Evolutionary conservation across 2,797 vertebrate species (phyloP).

Genomic region (Epinephelus coioides): DNA sequence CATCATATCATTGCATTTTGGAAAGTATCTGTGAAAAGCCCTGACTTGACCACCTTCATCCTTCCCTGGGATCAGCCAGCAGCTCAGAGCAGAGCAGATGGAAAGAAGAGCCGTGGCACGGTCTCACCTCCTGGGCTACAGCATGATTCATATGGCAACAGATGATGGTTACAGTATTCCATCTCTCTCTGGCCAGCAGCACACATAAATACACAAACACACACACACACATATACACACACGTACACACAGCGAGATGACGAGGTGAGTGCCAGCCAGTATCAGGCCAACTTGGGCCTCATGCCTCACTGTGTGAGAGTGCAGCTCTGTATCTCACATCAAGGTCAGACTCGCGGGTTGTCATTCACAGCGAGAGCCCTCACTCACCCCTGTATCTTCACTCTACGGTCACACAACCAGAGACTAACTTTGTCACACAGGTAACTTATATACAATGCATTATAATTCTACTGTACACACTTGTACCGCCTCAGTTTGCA

Average conservation of each 20-base stretch:
- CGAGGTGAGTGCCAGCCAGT: constrained; percentile 67
- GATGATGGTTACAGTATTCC: constrained; percentile 74
- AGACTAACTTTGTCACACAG: background rate
- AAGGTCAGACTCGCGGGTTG: constrained; percentile 59
- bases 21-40: background rate
- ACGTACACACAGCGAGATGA: constrained; percentile 42
- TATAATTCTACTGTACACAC: background rate
- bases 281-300: constrained; percentile 68
- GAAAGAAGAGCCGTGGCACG: constrained; percentile 61
- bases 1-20: background rate
- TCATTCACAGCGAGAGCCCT: constrained; percentile 48
- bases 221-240: constrained; percentile 44
- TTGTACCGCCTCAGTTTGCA: background rate
- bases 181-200: constrained; percentile 45
- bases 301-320: constrained; percentile 77
- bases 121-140: constrained; percentile 63
- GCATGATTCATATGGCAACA: constrained; percentile 77
- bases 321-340: constrained; percentile 67
- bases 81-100: constrained; percentile 60
- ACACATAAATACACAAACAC: constrained; percentile 50
- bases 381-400: constrained; percentile 18
- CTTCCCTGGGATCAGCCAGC: constrained; percentile 15
- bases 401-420: background rate
- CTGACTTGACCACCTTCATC: background rate
- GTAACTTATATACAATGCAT: background rate